A percentile compares a stretch with the other conserved stretches of the same genome.
phyloP scores from a whole-genome alignment of 2,888 invertebrate species.

The Lutraria lutraria region DNA sequence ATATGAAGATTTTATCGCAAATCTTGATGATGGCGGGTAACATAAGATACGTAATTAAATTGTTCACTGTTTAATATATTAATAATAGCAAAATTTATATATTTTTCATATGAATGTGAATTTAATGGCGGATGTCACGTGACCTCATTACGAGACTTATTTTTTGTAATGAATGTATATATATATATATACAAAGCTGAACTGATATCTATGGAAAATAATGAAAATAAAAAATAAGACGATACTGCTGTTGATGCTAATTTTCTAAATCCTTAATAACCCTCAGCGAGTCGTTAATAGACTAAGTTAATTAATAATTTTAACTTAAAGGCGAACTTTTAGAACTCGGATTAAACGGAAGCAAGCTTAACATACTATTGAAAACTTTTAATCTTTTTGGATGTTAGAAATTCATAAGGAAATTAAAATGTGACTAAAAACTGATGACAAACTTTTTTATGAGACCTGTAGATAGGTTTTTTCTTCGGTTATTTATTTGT shows the following conservation, averaged over 20 bases:
- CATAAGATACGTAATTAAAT: neutral
- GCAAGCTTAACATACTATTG: too few relatives aligned
- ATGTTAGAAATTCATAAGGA: too few relatives aligned
- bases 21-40: neutral
- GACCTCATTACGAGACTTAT: conserved; percentile 1
- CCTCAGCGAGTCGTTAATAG: too few relatives aligned
- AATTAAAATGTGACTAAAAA: too few relatives aligned
- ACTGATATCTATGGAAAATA: neutral
- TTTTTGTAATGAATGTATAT: neutral
- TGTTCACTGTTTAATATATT: neutral
- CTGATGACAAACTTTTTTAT: too few relatives aligned
- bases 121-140: neutral
- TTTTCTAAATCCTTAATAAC: too few relatives aligned
- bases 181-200: neutral
- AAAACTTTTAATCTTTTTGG: too few relatives aligned
- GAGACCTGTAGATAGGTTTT: too few relatives aligned
- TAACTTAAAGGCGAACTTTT: too few relatives aligned
- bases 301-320: too few relatives aligned
- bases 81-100: neutral
- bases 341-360: too few relatives aligned
- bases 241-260: neutral
- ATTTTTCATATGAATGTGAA: neutral
- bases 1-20: neutral
- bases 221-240: neutral
- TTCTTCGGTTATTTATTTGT: too few relatives aligned